Base-by-base conservation (phyloP, 2,113 vertebrate species). In the Bucco capensis region DNA sequence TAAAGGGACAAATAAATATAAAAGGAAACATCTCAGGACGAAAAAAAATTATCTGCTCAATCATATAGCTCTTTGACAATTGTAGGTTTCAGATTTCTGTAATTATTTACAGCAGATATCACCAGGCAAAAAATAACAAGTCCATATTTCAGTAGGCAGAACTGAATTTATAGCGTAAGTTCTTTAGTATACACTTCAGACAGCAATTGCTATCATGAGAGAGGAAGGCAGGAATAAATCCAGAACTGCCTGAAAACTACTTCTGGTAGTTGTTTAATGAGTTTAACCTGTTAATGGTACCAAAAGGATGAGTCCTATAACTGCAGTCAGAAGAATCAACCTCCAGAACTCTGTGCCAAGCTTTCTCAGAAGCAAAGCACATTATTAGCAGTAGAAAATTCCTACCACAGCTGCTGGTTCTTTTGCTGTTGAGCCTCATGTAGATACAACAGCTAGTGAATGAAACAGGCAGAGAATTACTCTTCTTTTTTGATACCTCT, bases 161-260 rank as follows among this genome's bases (percentile, higher is more conserved):
- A 40, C 7, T 60, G 30, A 77, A 90, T 83, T 85, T 79, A 76
- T 58, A 7, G 30, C 4, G 21, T 61, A n/a, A n/a, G 33, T 66
- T 88, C 50, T 42, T 38, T 66, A 72, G 51, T 22, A 42, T 40
- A n/a, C 3, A 2, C 24, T 24, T 61, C 69, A 81, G 56, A 19
- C 1, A 85, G 25, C 2, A 0, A 70, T 27, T 54, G 46, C 46
- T 35, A 19, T 14, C 42, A 25, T 0, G 0, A 54, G 30, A 88
- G 15, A 37, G 38, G 13, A 11, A 83, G 50, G 64, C 40, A 61
- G 35, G 61, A 86, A 65, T 30, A 62, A 80, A 83, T 7, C 30
- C 65, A 74, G 47, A 72, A 83, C 47, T 10, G 16, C 12, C 73
- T 86, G 56, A 37, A 70, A 88, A 72, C 37, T 27, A 5, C 15